These are phyloP conservation scores for Eriosoma lanigerum DNA, from an alignment of 1,140 invertebrate species.

Conservation along the genomic window DNA sequence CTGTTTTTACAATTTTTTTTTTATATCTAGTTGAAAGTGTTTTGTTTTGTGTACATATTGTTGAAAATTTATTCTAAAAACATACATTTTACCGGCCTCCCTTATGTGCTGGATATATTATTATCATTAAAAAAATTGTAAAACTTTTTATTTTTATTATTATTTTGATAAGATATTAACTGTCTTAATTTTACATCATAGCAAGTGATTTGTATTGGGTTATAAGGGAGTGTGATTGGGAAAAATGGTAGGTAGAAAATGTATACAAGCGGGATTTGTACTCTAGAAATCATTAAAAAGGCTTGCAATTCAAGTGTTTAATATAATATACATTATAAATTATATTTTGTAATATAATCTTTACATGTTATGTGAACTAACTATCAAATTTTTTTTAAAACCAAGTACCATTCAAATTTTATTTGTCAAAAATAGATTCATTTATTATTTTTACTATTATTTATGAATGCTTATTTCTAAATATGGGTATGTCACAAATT, in stretches of 20 bases:
- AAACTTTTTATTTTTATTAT: not conserved
- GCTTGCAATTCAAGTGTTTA: conserved; percentile 28
- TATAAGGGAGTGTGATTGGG: conserved; percentile 35
- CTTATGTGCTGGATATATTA: conserved; percentile 45
- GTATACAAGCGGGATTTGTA: conserved; percentile 38
- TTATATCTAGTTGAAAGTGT: conserved; percentile 36
- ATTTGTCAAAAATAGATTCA: conserved; percentile 10
- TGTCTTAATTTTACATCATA: conserved; percentile 44
- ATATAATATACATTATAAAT: conserved; percentile 36
- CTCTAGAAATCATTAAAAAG: conserved; percentile 28
- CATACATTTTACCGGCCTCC: conserved; percentile 33
- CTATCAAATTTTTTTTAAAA: conserved; percentile 20
- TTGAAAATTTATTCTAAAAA: conserved; percentile 49
- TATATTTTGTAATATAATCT: conserved; percentile 47
- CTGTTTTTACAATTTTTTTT: conserved; percentile 45
- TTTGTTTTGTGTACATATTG: conserved; percentile 49
- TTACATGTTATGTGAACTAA: conserved; percentile 27
- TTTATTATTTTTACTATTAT: conserved; percentile 5
- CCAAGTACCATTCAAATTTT: conserved; percentile 11
- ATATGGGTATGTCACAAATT: conserved; percentile 19
- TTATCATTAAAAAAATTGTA: conserved; percentile 28
- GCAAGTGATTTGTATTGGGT: conserved; percentile 17
- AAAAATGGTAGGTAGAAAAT: conserved; percentile 40
- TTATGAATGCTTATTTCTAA: conserved; percentile 6
- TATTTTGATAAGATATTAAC: conserved; percentile 16